Evolutionary conservation across 2,888 invertebrate species (phyloP).

Genomic region (Cancer borealis): DNA sequence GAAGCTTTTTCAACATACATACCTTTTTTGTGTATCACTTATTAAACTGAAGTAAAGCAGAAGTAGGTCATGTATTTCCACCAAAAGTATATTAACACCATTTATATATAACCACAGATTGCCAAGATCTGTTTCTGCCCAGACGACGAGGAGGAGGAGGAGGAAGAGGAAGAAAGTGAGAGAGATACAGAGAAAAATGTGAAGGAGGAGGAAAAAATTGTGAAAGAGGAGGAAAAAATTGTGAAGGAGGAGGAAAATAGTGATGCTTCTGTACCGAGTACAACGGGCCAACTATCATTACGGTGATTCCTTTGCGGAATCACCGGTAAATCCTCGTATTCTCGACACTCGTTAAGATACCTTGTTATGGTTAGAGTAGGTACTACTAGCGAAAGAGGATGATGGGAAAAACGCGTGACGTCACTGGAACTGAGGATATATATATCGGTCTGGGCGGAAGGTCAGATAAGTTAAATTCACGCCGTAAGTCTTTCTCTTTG

Average conservation of each 20-base stretch:
- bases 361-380: no score
- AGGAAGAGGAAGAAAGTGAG: slow-evolving; percentile 85
- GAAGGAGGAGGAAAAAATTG: slow-evolving; percentile 70
- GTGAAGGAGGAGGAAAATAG: slow-evolving; percentile 80
- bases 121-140: slow-evolving; percentile 76
- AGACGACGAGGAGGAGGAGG: slow-evolving; percentile 82
- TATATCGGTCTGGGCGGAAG: no score
- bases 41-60: background rate
- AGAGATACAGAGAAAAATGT: slow-evolving; percentile 80
- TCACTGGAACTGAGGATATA: no score
- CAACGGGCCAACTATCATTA: no score
- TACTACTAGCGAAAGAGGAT: no score
- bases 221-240: slow-evolving; percentile 86
- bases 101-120: slow-evolving; percentile 87
- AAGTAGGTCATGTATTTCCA: background rate
- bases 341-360: no score
- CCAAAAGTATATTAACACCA: slow-evolving; percentile 85
- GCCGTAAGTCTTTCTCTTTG: no score
- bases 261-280: slow-evolving; percentile 80
- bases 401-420: no score
- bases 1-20: background rate
- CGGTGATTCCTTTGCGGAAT: no score
- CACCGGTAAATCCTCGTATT: no score
- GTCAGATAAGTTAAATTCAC: no score
- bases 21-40: background rate